Evolutionary conservation across 2,797 vertebrate species (phyloP).

Genomic region (Erpetoichthys calabaricus): DNA sequence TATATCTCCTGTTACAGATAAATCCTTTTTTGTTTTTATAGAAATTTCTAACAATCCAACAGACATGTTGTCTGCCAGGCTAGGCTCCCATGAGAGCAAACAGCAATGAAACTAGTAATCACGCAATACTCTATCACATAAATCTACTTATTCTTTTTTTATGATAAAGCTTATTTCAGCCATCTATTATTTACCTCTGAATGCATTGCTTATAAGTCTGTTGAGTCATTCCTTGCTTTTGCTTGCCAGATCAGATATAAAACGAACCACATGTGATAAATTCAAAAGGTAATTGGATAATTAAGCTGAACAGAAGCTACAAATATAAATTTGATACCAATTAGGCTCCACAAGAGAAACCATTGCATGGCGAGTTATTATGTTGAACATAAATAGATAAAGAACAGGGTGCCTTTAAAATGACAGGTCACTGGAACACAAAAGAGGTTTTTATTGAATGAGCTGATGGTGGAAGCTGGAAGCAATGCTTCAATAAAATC

Average conservation of each 20-base stretch:
- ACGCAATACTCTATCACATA: neutral
- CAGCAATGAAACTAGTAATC: neutral
- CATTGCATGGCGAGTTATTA: neutral
- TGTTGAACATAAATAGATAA: neutral
- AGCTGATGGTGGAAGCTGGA: too few species aligned
- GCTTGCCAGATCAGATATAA: neutral
- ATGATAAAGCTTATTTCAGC: neutral
- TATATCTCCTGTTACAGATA: slow-evolving; percentile 1
- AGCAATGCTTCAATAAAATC: too few species aligned
- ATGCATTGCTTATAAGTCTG: neutral
- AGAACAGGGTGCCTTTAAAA: neutral
- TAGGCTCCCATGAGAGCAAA: neutral
- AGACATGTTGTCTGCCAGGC: neutral
- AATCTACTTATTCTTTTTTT: neutral
- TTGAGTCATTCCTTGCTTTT: neutral
- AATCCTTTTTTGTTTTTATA: neutral
- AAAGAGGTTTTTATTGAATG: neutral
- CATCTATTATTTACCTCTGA: neutral
- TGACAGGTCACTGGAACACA: neutral
- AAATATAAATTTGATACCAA: neutral
- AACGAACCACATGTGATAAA: neutral
- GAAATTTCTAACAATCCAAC: slow-evolving; percentile 1
- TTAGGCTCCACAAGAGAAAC: neutral
- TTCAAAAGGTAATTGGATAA: slow-evolving; percentile 1
- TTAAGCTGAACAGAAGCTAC: neutral